phyloP scores from a whole-genome alignment of 2,113 vertebrate genomes.

The Cichladusa arquata region DNA sequence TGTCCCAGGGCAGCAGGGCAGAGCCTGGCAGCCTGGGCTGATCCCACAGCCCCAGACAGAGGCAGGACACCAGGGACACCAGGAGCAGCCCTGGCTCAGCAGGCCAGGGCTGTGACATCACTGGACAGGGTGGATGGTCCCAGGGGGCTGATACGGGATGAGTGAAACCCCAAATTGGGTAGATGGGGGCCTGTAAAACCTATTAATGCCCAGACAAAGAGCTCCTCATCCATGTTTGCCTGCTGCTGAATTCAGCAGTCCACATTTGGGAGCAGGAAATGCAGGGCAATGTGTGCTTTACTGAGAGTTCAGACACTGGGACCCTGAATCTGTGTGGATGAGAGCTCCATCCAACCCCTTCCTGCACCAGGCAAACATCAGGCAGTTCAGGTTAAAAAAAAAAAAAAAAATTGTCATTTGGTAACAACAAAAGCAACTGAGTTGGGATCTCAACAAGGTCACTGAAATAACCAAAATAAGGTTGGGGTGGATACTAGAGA shows the following conservation, averaged over 20 bases:
- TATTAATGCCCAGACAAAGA: neutral
- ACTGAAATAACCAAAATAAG: neutral
- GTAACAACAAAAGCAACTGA: neutral
- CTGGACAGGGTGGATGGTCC: neutral
- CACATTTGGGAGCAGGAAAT: neutral
- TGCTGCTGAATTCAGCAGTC: neutral
- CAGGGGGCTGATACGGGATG: neutral
- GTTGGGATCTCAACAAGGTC: neutral
- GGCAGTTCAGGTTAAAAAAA: neutral
- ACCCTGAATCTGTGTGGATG: rapidly evolving
- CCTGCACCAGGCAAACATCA: neutral
- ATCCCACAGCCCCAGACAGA: neutral
- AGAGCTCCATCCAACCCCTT: neutral
- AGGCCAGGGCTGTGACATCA: neutral
- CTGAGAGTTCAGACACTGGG: neutral
- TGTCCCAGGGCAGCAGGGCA: neutral
- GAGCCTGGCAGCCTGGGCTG: neutral
- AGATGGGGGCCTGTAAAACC: neutral
- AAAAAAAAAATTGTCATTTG: too few relatives aligned
- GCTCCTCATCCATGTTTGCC: neutral
- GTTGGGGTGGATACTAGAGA: neutral
- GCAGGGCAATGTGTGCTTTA: neutral
- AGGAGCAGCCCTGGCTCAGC: neutral
- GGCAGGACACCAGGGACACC: neutral
- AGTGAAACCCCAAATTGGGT: neutral